Percentiles rank a stretch among this genome's conserved stretches.
These are phyloP conservation scores for Eupithecia insigniata DNA, from an alignment of 2,888 invertebrate genomes.

Conservation along the genomic window DNA sequence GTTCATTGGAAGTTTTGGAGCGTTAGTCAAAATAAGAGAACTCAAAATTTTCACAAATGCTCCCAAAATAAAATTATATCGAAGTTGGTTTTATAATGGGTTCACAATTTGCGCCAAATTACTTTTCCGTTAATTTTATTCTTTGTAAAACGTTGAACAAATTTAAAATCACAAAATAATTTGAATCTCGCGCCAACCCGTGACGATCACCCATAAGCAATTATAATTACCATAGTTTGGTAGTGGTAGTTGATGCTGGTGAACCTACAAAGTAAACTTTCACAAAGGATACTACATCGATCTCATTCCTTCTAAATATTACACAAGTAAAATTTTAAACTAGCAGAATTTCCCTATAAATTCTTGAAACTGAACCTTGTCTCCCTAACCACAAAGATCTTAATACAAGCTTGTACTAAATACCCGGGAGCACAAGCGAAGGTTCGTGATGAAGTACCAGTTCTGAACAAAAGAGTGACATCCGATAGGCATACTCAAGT, in stretches of 20 bases:
- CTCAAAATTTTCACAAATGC: too few species aligned
- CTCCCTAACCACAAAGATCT: background rate
- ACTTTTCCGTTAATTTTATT: too few species aligned
- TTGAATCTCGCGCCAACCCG: too few species aligned
- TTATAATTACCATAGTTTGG: too few species aligned
- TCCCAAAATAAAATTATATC: too few species aligned
- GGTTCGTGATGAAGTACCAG: conserved; percentile 64
- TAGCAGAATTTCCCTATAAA: background rate
- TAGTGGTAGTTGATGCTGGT: background rate
- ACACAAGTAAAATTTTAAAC: background rate
- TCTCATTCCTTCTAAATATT: background rate
- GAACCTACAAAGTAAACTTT: background rate
- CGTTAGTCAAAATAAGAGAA: too few species aligned
- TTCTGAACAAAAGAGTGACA: conserved; percentile 71
- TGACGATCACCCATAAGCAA: too few species aligned
- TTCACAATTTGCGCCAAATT: too few species aligned
- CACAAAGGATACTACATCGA: background rate
- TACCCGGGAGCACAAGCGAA: conserved; percentile 37
- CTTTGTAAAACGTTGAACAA: too few species aligned
- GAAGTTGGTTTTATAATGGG: too few species aligned
- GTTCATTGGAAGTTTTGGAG: too few species aligned
- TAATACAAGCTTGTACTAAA: background rate
- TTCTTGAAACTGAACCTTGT: background rate
- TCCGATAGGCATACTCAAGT: conserved; percentile 56
- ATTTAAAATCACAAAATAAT: too few species aligned